These are phyloP conservation scores for Oryzias sinensis DNA, from an alignment of 2,797 vertebrate species.

Conservation along the genomic window DNA sequence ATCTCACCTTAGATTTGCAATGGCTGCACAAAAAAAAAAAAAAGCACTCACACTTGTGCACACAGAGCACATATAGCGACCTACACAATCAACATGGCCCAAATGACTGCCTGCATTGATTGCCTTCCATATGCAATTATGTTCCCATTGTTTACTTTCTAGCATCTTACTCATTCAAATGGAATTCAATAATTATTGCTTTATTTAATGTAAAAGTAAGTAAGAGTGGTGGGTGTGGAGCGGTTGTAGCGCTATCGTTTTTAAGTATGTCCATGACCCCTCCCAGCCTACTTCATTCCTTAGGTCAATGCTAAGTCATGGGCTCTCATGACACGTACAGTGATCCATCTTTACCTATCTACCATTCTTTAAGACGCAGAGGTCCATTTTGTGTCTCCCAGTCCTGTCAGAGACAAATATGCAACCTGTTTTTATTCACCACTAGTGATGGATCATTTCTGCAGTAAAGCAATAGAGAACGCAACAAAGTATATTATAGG, in stretches of 20 bases:
- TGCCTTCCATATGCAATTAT: conserved; percentile 98
- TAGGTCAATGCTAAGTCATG: conserved; percentile 52
- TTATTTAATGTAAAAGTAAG: conserved; percentile 99
- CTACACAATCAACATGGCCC: conserved; percentile 98
- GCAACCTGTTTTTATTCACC: conserved; percentile 63
- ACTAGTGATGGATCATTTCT: conserved; percentile 69
- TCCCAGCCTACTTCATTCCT: conserved; percentile 58
- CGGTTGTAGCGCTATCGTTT: conserved; percentile 78
- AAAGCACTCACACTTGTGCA: conserved; percentile 32
- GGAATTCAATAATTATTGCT: conserved; percentile 99
- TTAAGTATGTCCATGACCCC: conserved; percentile 61
- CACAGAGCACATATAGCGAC: conserved; percentile 71
- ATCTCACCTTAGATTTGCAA: conserved; percentile 58
- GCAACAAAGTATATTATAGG: conserved; percentile 53
- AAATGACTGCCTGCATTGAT: conserved; percentile 99
- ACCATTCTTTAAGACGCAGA: conserved; percentile 49
- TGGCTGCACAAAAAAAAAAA: conserved; percentile 37
- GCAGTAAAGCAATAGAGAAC: conserved; percentile 46
- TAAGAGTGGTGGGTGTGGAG: conserved; percentile 83
- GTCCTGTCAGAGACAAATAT: conserved; percentile 63
- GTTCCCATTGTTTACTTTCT: conserved; percentile 99
- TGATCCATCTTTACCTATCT: conserved; percentile 61
- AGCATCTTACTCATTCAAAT: conserved; percentile 98
- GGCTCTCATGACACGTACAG: conserved; percentile 62
- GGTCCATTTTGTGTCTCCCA: conserved; percentile 55